Evolutionary conservation across 1,140 invertebrate genomes (phyloP).

Genomic region (Copidosoma floridanum): DNA sequence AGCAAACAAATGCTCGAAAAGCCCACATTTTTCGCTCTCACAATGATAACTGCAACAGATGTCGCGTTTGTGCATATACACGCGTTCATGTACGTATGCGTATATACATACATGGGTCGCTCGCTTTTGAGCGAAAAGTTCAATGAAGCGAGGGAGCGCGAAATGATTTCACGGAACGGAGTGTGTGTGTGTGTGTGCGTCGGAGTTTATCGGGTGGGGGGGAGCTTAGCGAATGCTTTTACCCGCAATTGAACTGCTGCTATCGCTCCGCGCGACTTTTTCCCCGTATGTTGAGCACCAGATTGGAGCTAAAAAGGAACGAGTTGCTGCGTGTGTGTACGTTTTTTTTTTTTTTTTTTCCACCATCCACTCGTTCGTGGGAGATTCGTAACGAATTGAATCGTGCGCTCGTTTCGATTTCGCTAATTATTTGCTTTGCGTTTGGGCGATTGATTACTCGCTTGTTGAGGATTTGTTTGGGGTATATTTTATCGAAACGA

Average conservation of each 20-base stretch:
- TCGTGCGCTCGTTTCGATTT: background rate
- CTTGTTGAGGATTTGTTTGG: too few species aligned
- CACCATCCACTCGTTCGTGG: too few species aligned
- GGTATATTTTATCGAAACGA: too few species aligned
- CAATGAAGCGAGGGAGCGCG: background rate
- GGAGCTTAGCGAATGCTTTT: background rate
- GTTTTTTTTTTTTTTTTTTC: too few species aligned
- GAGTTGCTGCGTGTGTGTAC: background rate
- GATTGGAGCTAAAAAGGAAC: background rate
- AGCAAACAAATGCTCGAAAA: slow-evolving; percentile 4
- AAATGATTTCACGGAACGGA: slow-evolving; percentile 16
- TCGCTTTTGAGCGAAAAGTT: background rate
- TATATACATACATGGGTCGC: too few species aligned
- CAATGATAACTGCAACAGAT: slow-evolving; percentile 22
- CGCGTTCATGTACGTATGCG: too few species aligned
- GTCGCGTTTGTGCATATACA: slow-evolving; percentile 3
- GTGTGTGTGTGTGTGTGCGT: too few species aligned
- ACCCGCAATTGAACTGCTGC: background rate
- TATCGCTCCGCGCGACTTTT: background rate
- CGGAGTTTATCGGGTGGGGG: too few species aligned
- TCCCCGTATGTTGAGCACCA: too few species aligned
- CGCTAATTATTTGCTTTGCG: background rate
- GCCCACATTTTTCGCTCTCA: background rate
- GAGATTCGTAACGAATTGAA: background rate
- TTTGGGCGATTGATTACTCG: too few species aligned